Conservation (phyloP, 37 sponge, comb jelly and placozoan genomes). For the Beroe forskalii region DNA sequence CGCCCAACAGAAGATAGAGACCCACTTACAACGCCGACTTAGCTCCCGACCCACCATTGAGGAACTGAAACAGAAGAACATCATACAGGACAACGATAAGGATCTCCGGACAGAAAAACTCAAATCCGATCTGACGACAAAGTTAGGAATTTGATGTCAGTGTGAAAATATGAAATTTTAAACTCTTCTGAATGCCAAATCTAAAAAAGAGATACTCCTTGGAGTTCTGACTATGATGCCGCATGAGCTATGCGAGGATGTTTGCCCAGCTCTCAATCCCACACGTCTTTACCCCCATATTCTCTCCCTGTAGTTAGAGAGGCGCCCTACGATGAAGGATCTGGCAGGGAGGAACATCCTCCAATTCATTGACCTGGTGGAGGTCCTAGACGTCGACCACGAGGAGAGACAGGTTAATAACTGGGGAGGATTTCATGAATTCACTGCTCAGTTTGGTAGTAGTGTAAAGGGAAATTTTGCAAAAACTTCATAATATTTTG, state of each 20-base stretch:
- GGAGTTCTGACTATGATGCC: no score
- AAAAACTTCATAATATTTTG: no score
- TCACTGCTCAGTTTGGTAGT: no score
- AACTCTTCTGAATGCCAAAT: no score
- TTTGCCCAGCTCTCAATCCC: no score
- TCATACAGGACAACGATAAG: neutral
- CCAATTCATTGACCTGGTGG: slow-evolving; percentile 57
- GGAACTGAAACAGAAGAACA: slow-evolving; percentile 58
- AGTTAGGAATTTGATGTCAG: no score
- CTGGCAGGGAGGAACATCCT: slow-evolving; percentile 24
- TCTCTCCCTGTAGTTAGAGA: neutral
- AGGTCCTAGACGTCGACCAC: slow-evolving; percentile 48
- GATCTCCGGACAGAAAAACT: slow-evolving; percentile 19
- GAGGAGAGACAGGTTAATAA: slow-evolving; percentile 26
- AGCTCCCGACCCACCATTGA: slow-evolving; percentile 40
- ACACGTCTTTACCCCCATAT: no score
- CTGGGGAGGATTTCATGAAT: no score
- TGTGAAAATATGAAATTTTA: no score
- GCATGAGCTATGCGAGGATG: no score
- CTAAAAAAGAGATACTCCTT: no score
- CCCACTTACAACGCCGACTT: slow-evolving; percentile 8
- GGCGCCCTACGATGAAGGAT: slow-evolving; percentile 58
- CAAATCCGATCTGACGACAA: slow-evolving; percentile 30
- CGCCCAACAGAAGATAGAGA: slow-evolving; percentile 31
- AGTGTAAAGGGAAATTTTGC: no score